Evolutionary conservation across 1,140 invertebrate genomes (phyloP), one percentile per base, ranked within the genome.

Genomic region (Bradynema listronoti): DNA sequence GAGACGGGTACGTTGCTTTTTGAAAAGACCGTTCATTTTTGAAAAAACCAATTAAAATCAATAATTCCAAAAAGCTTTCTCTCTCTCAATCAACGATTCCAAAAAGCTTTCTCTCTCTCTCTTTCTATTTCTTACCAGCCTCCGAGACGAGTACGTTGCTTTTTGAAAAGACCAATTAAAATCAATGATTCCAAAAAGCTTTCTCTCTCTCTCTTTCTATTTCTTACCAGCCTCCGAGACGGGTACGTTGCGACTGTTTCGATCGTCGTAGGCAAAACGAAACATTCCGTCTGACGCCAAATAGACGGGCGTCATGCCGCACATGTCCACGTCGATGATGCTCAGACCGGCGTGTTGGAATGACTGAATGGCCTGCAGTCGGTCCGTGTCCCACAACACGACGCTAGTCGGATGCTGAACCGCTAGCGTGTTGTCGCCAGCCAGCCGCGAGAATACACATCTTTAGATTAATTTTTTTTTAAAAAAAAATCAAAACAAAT

Each of bases 341-440:
- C 30, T 68, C 19, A 56, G 47, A 14, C 59, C 64, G 6, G 65
- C 41, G 7, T 14, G 16, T 29, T 68, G 54, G 16, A 72, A 53
- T 9, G 53, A 51, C 27, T 75, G 66, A n/a, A 69, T 46, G 27
- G 34, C 41, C 19, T 73, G 61, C 36, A 77, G 42, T 6, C 52
- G 57, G 19, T 76, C 75, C 1, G 69, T 65, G 52, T 77, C 74
- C 64, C 68, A 77, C 7, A 77, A 27, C 5, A 69, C 65, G 9
- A 75, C 43, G 29, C 63, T 66, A 36, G 68, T 73, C 4, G 60
- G 60, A 60, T 71, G 71, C 32, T 55, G 70, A 1, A 75, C 72
- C 14, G 69, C 72, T 22, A 75, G 45, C 6, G 75, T 78, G 41
- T 63, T 66, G 39, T 76, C 75, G 9, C 73, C 75, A 25, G 59